Evolutionary conservation across 2,797 vertebrate genomes (phyloP).

Genomic region (Buphagus erythrorhynchus): DNA sequence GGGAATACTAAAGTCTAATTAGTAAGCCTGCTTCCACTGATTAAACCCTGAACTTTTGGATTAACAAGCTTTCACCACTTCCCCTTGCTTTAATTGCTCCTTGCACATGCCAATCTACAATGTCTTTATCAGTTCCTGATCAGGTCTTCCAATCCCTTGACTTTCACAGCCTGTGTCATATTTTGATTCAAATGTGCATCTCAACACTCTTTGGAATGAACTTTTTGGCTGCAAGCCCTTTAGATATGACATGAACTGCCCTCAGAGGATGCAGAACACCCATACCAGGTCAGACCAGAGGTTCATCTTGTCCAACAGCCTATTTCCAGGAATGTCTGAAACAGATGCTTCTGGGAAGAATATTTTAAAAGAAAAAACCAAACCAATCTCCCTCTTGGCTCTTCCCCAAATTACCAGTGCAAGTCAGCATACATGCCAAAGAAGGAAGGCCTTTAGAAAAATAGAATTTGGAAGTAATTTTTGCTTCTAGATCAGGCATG

Average conservation of each 20-base stretch:
- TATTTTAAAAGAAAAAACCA: background rate
- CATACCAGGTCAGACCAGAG: rapidly evolving
- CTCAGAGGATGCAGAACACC: background rate
- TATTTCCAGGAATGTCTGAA: background rate
- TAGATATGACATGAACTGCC: background rate
- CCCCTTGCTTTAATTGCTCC: background rate
- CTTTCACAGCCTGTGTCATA: background rate
- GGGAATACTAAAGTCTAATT: background rate
- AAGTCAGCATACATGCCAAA: background rate
- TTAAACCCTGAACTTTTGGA: background rate
- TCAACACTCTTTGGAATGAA: background rate
- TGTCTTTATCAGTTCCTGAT: background rate
- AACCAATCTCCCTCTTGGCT: background rate
- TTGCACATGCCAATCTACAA: background rate
- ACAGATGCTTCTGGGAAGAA: background rate
- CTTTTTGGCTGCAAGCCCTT: background rate
- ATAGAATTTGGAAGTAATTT: background rate
- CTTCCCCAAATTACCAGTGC: background rate
- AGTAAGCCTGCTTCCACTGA: background rate
- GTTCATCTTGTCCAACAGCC: background rate
- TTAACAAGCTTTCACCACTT: background rate
- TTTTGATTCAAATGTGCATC: background rate
- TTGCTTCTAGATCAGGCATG: background rate
- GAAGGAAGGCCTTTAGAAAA: background rate
- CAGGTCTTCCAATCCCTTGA: background rate